Evolutionary conservation across 2,888 invertebrate genomes (phyloP).

Genomic region (Dorcus hopei): DNA sequence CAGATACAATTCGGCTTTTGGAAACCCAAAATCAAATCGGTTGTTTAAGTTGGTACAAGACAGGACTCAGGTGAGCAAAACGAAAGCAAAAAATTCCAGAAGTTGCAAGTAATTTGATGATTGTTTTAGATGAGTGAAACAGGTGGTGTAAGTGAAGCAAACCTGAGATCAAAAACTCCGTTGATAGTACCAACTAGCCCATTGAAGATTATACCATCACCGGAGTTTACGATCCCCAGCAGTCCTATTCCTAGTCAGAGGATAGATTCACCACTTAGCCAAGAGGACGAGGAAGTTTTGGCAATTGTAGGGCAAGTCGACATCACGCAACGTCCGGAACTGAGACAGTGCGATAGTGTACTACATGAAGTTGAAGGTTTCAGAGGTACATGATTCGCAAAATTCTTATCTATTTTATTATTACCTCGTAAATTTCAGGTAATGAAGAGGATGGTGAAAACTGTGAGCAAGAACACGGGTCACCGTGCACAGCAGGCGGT

Average conservation of each 20-base stretch:
- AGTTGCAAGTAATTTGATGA: not conserved
- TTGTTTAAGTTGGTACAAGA: constrained; percentile 55
- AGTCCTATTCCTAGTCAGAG: constrained; percentile 40
- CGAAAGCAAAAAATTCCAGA: not conserved
- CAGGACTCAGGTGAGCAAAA: constrained; percentile 41
- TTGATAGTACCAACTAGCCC: constrained; percentile 39
- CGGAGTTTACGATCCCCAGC: constrained; percentile 41
- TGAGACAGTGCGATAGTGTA: constrained; percentile 47
- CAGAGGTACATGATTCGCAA: constrained; percentile 10
- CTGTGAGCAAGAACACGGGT: constrained; percentile 52
- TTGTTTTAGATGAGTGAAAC: constrained; percentile 5
- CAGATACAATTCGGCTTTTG: constrained; percentile 31
- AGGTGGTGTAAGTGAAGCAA: constrained; percentile 32
- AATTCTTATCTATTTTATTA: not conserved
- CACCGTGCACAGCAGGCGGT: constrained; percentile 58
- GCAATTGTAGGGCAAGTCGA: constrained; percentile 52
- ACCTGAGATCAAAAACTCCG: constrained; percentile 37
- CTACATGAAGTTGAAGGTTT: constrained; percentile 40
- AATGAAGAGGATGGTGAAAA: constrained; percentile 40
- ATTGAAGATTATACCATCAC: constrained; percentile 37
- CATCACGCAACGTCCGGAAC: constrained; percentile 24
- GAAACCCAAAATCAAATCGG: constrained; percentile 37
- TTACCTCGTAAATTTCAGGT: constrained; percentile 15
- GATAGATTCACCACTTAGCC: constrained; percentile 44
- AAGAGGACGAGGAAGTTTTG: constrained; percentile 55